Base-by-base conservation (phyloP, 2,797 vertebrate species). In the Dryobates pubescens region DNA sequence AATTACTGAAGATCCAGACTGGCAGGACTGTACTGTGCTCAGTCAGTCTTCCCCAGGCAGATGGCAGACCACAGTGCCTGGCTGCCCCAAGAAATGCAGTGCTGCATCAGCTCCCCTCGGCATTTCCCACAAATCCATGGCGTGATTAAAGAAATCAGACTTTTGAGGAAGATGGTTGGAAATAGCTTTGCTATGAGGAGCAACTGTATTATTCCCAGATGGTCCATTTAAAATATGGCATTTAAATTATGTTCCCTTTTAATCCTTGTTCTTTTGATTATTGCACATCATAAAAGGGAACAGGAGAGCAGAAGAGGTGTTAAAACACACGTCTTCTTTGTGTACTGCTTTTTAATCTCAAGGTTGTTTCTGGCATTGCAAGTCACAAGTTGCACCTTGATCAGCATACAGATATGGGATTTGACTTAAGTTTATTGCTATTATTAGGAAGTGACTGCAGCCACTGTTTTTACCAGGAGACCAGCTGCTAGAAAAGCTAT, bases 361-460 rank as follows among this genome's bases (percentile, higher is more conserved):
- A 82, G 71, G 68, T 89, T 95, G 73, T 90, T 95, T 90, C 75
- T 83, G 90, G 49, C 36, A 85, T 84, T 73, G 80, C 78, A 82
- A 93, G 64, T 90, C 89, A 82, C 26, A 77, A 79, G 81, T 89
- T 88, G 61, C 59, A 84, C 81, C 92, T 93, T 90, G 73, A 88
- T 92, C 89, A 91, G 75, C 73, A 86, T 77, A 84, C 62, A 93
- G 85, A 92, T 62, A 92, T 36, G 87, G 82, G 85, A 92, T 96
- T 95, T 94, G 74, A 86, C 71, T 92, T 92, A 96, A 96, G 95
- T 95, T 95, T 95, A 93, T 80, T 53, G n/a, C 96, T 97, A 97
- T 97, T 96, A 89, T 94, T 96, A 97, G 95, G 91, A 81, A 92
- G 81, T 96, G 92, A 97, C 91, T 76, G 87, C 81, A 91, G 81